Conservation (phyloP, 2,888 invertebrate genomes). For the Cheilosia soror region DNA sequence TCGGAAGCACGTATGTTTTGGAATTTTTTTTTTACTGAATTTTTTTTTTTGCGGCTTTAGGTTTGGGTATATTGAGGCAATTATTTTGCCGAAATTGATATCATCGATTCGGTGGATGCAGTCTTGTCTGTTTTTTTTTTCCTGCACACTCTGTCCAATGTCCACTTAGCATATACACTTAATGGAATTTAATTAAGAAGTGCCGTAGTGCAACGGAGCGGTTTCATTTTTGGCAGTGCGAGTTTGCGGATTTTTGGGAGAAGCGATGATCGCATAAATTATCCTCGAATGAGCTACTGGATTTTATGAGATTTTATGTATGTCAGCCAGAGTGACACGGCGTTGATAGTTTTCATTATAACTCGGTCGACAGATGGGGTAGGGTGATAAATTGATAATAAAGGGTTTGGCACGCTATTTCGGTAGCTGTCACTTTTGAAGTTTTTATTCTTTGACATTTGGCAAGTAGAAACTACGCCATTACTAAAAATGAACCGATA, state of each 20-base stretch:
- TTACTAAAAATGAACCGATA: too few relatives aligned
- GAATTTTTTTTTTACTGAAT: conserved; percentile 1
- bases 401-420: too few relatives aligned
- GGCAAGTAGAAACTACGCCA: too few relatives aligned
- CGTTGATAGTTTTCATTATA: background rate
- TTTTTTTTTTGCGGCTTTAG: conserved; percentile 4
- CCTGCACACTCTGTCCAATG: conserved; percentile 8
- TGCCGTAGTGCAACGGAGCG: conserved; percentile 25
- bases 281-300: conserved; percentile 55
- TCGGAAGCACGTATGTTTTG: conserved; percentile 51
- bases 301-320: conserved; percentile 38
- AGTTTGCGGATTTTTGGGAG: conserved; percentile 21
- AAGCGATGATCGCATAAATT: conserved; percentile 57
- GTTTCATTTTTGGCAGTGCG: background rate
- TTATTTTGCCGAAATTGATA: conserved; percentile 74
- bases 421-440: too few relatives aligned
- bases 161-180: conserved; percentile 67
- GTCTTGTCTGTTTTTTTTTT: conserved; percentile 33
- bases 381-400: too few relatives aligned
- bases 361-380: background rate
- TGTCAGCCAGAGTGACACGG: background rate
- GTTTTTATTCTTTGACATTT: too few relatives aligned
- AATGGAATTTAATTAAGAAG: conserved; percentile 75
- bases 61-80: conserved; percentile 55
- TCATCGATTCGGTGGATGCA: conserved; percentile 63